These are phyloP conservation scores for Pseudachorutes palmiensis DNA, from an alignment of 1,140 invertebrate species.

Conservation along the genomic window DNA sequence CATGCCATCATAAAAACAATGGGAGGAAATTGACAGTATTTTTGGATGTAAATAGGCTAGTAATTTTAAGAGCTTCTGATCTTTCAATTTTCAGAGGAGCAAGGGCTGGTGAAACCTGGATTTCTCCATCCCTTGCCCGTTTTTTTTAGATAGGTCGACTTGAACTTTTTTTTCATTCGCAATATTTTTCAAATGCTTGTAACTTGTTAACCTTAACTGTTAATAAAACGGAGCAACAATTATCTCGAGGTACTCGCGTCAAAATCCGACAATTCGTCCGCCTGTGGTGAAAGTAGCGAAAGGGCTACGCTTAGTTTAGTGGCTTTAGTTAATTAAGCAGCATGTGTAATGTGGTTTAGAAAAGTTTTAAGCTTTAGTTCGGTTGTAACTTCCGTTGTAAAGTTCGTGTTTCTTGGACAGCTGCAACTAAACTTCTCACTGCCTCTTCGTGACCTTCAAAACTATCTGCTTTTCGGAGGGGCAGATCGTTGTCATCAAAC, in stretches of 20 bases:
- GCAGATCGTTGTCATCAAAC: slow-evolving; percentile 37
- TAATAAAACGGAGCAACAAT: not conserved
- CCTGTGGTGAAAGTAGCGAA: not conserved
- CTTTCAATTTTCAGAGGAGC: too few species aligned
- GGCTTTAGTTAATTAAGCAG: not conserved
- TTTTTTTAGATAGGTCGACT: slow-evolving; percentile 2
- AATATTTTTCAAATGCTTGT: not conserved
- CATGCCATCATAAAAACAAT: too few species aligned
- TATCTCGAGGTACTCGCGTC: not conserved
- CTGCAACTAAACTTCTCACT: slow-evolving; percentile 59
- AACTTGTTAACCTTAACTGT: not conserved
- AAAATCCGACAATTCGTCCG: not conserved
- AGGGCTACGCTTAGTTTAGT: not conserved
- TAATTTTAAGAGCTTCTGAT: not conserved
- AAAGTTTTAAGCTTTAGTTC: slow-evolving; percentile 21
- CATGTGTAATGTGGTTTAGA: too few species aligned
- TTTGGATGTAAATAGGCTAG: not conserved
- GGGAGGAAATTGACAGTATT: not conserved
- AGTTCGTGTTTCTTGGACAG: slow-evolving; percentile 57
- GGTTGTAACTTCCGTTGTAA: slow-evolving; percentile 42
- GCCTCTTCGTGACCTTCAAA: slow-evolving; percentile 65
- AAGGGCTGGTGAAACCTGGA: not conserved
- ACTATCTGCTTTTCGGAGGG: slow-evolving; percentile 55
- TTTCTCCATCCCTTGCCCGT: not conserved
- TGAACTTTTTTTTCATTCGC: not conserved